Evolutionary conservation across 2,888 invertebrate species (phyloP).

Genomic region (Lasioglossum leucozonium): DNA sequence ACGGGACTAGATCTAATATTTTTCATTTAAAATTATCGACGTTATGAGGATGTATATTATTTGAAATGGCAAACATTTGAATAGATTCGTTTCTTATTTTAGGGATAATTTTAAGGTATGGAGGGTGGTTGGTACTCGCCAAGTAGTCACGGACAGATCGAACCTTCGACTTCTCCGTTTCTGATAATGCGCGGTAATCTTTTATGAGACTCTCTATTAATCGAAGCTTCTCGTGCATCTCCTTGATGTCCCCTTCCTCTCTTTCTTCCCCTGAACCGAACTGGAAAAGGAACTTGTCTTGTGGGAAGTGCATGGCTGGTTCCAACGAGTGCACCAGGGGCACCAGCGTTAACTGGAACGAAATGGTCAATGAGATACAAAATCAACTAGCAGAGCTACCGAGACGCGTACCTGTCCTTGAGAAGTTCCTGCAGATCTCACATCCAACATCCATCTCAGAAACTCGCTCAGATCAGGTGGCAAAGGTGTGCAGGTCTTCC

Average conservation of each 20-base stretch:
- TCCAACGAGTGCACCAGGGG: slow-evolving; percentile 48
- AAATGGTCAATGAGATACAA: neutral
- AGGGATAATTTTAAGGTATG: too few species aligned
- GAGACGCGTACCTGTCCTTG: slow-evolving; percentile 43
- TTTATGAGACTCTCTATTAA: slow-evolving; percentile 73
- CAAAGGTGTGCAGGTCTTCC: slow-evolving; percentile 74
- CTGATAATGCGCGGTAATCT: slow-evolving; percentile 74
- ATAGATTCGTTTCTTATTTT: too few species aligned
- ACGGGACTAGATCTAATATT: too few species aligned
- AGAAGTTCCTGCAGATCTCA: slow-evolving; percentile 14
- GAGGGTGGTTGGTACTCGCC: slow-evolving; percentile 63
- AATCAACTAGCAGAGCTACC: neutral
- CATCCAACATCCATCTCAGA: slow-evolving; percentile 74
- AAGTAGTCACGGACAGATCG: slow-evolving; percentile 78
- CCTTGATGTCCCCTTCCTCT: slow-evolving; percentile 49
- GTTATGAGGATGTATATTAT: too few species aligned
- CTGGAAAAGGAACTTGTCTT: slow-evolving; percentile 67
- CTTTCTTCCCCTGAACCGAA: slow-evolving; percentile 8
- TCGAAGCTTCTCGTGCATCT: slow-evolving; percentile 71
- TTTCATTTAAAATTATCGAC: too few species aligned
- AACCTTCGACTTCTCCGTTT: slow-evolving; percentile 75
- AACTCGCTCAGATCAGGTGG: slow-evolving; percentile 74
- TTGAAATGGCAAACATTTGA: too few species aligned
- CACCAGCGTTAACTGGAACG: slow-evolving; percentile 59
- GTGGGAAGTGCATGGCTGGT: slow-evolving; percentile 12